These are phyloP conservation scores for Stigmatopora nigra DNA, from an alignment of 2,113 vertebrate genomes.

Conservation along the genomic window DNA sequence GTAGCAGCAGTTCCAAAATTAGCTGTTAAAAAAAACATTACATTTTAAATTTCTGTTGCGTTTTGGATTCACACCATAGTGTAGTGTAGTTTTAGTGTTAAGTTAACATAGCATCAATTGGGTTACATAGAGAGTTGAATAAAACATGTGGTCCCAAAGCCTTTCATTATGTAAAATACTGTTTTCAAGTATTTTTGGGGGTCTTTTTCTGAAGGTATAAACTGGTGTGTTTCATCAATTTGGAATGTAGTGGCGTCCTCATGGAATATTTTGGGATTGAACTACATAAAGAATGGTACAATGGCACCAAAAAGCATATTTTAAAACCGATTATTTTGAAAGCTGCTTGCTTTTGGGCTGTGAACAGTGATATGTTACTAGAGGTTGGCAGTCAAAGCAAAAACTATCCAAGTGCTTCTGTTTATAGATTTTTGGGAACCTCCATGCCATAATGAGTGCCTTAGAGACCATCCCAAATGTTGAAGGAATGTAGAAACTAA, in stretches of 20 bases:
- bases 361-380: neutral
- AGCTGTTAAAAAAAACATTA: neutral
- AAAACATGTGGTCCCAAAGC: neutral
- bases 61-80: neutral
- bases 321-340: too few relatives aligned
- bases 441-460: neutral
- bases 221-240: neutral
- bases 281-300: neutral
- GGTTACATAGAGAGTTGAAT: neutral
- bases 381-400: constrained; percentile 22
- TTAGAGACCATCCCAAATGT: neutral
- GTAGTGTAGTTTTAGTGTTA: neutral
- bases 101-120: neutral
- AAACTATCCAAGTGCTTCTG: constrained; percentile 8
- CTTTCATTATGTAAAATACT: neutral
- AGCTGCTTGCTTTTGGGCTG: constrained; percentile 11
- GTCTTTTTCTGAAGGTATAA: neutral
- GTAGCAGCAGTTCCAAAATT: neutral
- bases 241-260: neutral
- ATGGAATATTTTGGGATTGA: neutral
- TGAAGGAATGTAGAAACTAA: constrained; percentile 37
- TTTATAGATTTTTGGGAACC: constrained; percentile 23
- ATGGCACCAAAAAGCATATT: neutral
- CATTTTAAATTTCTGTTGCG: neutral
- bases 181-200: neutral